These are phyloP conservation scores for Euspilapteryx auroguttella DNA, from an alignment of 2,888 invertebrate species.

Conservation along the genomic window DNA sequence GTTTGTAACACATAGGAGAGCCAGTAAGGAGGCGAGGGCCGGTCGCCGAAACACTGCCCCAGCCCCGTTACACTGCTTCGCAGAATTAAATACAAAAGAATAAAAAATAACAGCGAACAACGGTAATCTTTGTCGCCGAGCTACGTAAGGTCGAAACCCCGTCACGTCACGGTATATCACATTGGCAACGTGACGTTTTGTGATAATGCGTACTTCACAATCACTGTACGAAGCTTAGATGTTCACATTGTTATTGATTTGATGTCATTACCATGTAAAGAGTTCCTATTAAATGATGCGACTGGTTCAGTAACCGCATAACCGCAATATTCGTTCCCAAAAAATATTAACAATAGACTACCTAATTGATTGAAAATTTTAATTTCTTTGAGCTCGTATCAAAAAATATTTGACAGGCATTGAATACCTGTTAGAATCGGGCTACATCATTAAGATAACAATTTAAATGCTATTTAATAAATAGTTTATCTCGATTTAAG, in stretches of 20 bases:
- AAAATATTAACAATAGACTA: too few relatives aligned
- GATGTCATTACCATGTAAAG: neutral
- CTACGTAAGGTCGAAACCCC: constrained; percentile 29
- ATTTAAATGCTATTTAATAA: too few relatives aligned
- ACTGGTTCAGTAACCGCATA: neutral
- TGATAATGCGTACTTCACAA: neutral
- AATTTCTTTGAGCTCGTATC: too few relatives aligned
- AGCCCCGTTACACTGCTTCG: constrained; percentile 16
- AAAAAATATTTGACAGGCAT: too few relatives aligned
- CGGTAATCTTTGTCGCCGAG: constrained; percentile 42
- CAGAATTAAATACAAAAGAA: constrained; percentile 38
- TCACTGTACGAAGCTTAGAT: neutral
- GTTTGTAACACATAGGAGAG: too few relatives aligned
- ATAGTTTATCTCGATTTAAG: too few relatives aligned
- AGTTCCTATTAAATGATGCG: neutral
- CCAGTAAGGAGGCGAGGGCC: too few relatives aligned
- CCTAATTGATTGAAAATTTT: too few relatives aligned
- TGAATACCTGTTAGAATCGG: too few relatives aligned
- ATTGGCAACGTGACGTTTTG: neutral
- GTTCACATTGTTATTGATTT: neutral
- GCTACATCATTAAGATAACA: too few relatives aligned
- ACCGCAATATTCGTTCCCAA: neutral
- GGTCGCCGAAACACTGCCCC: neutral
- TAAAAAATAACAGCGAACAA: constrained; percentile 36
- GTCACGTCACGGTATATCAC: constrained; percentile 8